Evolutionary conservation across 2,113 vertebrate genomes (phyloP).

Genomic region (Myotis davidii): DNA sequence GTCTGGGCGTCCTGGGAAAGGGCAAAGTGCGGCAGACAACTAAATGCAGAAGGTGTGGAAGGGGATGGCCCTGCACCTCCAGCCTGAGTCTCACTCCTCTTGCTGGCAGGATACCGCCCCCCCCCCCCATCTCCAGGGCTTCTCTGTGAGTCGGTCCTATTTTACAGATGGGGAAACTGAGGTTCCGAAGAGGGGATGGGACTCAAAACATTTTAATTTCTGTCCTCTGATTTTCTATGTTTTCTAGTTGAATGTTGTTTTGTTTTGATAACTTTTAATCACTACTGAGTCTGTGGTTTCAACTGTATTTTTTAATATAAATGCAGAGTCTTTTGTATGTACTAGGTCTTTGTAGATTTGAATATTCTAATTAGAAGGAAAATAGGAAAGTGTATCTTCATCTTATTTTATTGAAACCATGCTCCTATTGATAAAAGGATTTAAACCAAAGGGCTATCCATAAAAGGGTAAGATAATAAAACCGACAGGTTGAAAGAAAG

Average conservation of each 20-base stretch:
- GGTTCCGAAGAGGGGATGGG: background rate
- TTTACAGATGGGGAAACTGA: background rate
- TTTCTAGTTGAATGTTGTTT: background rate
- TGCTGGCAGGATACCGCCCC: accelerated
- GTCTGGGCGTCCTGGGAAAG: constrained; percentile 74
- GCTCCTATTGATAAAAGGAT: background rate
- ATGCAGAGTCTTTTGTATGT: background rate
- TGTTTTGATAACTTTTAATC: constrained; percentile 18
- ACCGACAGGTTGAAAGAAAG: background rate
- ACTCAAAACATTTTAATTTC: background rate
- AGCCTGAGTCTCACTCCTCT: background rate
- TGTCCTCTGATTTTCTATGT: background rate
- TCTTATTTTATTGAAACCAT: background rate
- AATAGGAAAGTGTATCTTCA: background rate
- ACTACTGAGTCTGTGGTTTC: background rate
- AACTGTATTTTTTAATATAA: background rate
- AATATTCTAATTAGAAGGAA: constrained; percentile 15
- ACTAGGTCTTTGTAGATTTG: background rate
- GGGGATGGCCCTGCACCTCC: accelerated
- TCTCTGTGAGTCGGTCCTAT: background rate
- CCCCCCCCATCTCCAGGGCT: background rate
- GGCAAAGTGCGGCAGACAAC: constrained; percentile 86
- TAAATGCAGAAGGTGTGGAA: constrained; percentile 76
- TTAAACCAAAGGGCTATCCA: background rate
- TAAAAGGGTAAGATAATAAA: background rate